A percentile compares a stretch with the other conserved stretches of the same genome.
These are phyloP conservation scores for Opisthocomus hoazin DNA, from an alignment of 2,113 vertebrate genomes.

Conservation along the genomic window DNA sequence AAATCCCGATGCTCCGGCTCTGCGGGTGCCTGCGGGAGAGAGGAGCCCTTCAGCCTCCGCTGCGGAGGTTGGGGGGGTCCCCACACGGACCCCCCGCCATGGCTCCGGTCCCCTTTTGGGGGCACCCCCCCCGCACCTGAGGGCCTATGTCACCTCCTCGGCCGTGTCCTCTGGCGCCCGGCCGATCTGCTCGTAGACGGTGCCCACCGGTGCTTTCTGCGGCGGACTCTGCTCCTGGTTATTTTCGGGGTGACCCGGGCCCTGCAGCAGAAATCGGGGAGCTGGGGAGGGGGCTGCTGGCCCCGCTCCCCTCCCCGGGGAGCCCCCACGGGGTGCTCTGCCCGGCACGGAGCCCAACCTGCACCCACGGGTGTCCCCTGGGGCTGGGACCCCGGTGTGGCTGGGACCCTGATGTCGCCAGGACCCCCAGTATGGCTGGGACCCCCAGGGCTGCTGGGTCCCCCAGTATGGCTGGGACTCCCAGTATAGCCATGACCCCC, in stretches of 20 bases:
- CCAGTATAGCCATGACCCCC: background rate
- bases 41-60: background rate
- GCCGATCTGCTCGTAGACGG: background rate
- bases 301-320: background rate
- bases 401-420: background rate
- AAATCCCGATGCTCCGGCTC: background rate
- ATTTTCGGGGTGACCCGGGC: background rate
- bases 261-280: background rate
- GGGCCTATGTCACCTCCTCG: constrained; percentile 31
- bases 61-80: background rate
- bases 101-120: background rate
- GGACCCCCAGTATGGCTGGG: background rate
- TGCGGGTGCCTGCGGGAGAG: background rate
- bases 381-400: too few species aligned
- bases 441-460: background rate
- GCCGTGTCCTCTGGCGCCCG: background rate
- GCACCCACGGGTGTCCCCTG: background rate
- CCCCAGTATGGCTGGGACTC: background rate
- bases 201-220: background rate
- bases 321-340: background rate
- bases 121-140: background rate
- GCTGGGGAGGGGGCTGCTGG: accelerated
- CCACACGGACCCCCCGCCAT: too few species aligned
- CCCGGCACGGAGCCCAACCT: background rate
- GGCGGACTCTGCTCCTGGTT: background rate